Conservation (phyloP, 2,888 invertebrate genomes). For the Sturmia bella region DNA sequence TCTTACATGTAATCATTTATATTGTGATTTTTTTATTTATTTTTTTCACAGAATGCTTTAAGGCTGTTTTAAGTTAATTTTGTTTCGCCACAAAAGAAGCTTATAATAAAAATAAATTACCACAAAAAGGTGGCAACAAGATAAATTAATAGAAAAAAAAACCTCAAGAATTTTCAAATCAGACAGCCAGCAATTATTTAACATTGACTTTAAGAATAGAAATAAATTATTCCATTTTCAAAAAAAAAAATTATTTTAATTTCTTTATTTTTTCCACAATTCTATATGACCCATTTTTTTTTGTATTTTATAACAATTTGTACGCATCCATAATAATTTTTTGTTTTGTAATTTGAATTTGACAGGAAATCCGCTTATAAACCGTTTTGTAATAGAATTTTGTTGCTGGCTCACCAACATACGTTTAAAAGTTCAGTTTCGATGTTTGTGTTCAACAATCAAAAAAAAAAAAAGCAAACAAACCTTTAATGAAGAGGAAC, state of each 20-base stretch:
- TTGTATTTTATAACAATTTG: neutral
- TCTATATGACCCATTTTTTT: constrained; percentile 47
- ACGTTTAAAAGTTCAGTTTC: constrained; percentile 6
- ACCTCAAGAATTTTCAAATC: neutral
- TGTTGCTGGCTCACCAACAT: neutral
- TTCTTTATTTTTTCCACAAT: neutral
- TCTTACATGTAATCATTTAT: neutral
- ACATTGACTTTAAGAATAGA: constrained; percentile 1
- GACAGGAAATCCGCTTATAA: constrained; percentile 67
- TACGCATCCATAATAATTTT: neutral
- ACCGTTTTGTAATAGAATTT: constrained; percentile 31
- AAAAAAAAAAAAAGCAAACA: too few relatives aligned
- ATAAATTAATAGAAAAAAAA: constrained; percentile 56
- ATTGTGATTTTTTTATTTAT: neutral
- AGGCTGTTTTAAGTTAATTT: constrained; percentile 61
- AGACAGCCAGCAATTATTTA: constrained; percentile 4
- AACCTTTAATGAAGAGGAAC: too few relatives aligned
- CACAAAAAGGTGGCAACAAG: constrained; percentile 65
- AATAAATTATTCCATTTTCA: neutral
- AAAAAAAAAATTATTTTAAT: constrained; percentile 13
- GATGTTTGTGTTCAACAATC: neutral
- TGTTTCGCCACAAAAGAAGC: constrained; percentile 47
- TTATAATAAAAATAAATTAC: constrained; percentile 41
- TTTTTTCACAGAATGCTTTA: constrained; percentile 6
- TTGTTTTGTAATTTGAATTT: constrained; percentile 30